Evolutionary conservation across 2,113 vertebrate genomes (phyloP).

Genomic region (Junco hyemalis): DNA sequence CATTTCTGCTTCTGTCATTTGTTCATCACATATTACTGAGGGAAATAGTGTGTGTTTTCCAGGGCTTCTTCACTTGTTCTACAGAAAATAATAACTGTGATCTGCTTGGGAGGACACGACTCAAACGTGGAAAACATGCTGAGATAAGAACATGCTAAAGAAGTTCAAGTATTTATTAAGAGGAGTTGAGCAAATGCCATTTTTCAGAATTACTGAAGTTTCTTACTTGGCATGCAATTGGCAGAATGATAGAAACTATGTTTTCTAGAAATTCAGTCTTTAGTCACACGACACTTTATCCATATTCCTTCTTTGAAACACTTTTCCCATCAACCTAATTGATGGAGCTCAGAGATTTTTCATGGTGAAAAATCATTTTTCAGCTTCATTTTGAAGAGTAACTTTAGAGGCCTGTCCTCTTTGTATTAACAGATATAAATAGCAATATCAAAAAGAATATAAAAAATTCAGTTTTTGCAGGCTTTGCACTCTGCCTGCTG

Average conservation of each 20-base stretch:
- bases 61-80: not conserved
- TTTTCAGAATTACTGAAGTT: not conserved
- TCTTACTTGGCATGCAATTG: not conserved
- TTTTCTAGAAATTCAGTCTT: not conserved
- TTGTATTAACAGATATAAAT: slow-evolving; percentile 8
- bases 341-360: not conserved
- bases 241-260: not conserved
- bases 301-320: not conserved
- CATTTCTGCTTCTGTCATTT: slow-evolving; percentile 1
- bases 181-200: not conserved
- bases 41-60: not conserved
- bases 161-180: not conserved
- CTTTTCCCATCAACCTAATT: not conserved
- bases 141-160: not conserved
- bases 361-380: not conserved
- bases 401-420: not conserved
- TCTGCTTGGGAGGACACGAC: not conserved
- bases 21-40: not conserved
- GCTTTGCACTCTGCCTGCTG: not conserved
- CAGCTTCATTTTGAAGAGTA: not conserved
- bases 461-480: not conserved
- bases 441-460: slow-evolving; percentile 4
- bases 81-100: not conserved
- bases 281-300: not conserved
- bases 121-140: not conserved